Conservation (phyloP, 2,888 invertebrate species). For the Gerris lacustris region DNA sequence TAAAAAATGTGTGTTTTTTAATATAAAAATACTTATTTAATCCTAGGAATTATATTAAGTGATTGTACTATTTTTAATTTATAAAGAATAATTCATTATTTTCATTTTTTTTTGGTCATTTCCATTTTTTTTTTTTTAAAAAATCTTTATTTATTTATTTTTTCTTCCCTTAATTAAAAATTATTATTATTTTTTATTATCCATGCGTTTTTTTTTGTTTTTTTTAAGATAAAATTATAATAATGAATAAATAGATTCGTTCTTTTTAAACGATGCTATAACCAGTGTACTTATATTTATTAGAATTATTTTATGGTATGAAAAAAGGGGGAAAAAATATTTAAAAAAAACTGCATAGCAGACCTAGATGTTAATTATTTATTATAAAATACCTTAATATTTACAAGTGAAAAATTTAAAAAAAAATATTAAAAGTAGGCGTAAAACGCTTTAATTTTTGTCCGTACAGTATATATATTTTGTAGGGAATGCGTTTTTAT, state of each 20-base stretch:
- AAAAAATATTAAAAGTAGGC: slow-evolving; percentile 24
- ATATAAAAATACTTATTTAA: no score
- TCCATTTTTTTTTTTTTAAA: slow-evolving; percentile 27
- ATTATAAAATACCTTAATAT: slow-evolving; percentile 17
- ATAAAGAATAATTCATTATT: no score
- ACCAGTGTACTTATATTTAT: slow-evolving; percentile 25
- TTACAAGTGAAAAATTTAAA: neutral
- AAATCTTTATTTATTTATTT: slow-evolving; percentile 23
- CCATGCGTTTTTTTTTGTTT: slow-evolving; percentile 16
- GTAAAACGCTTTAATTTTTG: slow-evolving; percentile 27
- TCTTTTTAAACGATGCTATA: neutral
- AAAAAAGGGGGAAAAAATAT: neutral
- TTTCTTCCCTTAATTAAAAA: slow-evolving; percentile 17
- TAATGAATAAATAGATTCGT: no score
- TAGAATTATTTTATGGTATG: no score
- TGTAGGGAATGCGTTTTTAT: neutral
- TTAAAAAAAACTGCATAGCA: slow-evolving; percentile 28
- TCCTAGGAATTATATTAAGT: no score
- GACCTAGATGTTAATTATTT: slow-evolving; percentile 26
- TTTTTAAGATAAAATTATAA: slow-evolving; percentile 14
- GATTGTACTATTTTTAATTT: no score
- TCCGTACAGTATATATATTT: slow-evolving; percentile 19
- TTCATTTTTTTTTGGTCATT: no score
- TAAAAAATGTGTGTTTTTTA: no score
- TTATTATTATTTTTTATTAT: slow-evolving; percentile 19